Evolutionary conservation across 1,140 invertebrate species (phyloP).

Genomic region (Megathymus violae): DNA sequence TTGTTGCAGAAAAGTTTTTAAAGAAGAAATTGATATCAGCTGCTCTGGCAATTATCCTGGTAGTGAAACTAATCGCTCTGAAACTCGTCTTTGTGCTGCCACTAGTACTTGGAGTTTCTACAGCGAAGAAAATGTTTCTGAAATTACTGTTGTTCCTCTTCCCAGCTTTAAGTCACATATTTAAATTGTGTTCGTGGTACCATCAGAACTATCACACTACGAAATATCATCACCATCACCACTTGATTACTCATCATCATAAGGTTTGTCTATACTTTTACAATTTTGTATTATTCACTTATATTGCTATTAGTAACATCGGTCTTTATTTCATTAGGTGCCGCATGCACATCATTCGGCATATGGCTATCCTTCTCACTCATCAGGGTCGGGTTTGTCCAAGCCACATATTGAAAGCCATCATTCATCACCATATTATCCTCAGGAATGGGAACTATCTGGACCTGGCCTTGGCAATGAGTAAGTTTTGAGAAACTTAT

Average conservation of each 20-base stretch:
- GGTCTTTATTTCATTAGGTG: conserved; percentile 37
- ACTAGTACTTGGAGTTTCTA: conserved; percentile 89
- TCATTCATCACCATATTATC: conserved; percentile 71
- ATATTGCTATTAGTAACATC: too few relatives aligned
- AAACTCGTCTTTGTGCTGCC: conserved; percentile 91
- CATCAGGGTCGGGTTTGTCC: conserved; percentile 44
- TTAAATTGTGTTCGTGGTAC: conserved; percentile 93
- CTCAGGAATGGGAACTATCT: conserved; percentile 83
- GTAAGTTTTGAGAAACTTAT: conserved; percentile 75
- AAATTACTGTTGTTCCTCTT: conserved; percentile 92
- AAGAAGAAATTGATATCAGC: conserved; percentile 89
- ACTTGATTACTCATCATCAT: conserved; percentile 87
- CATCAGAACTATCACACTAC: conserved; percentile 87
- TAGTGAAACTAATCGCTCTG: conserved; percentile 91
- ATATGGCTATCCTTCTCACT: conserved; percentile 55
- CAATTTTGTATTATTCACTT: too few relatives aligned
- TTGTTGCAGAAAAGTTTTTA: conserved; percentile 89
- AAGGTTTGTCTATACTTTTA: conserved; percentile 71
- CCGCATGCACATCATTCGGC: conserved; percentile 48
- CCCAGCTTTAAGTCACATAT: conserved; percentile 91
- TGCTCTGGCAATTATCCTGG: conserved; percentile 88
- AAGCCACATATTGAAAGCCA: conserved; percentile 52
- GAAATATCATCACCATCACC: conserved; percentile 92
- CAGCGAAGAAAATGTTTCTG: conserved; percentile 92
- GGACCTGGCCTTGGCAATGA: conserved; percentile 85